A percentile compares a stretch with the other conserved stretches of the same genome.
Conservation (phyloP, 2,797 vertebrate species). For the Chiroxiphia lanceolata region DNA sequence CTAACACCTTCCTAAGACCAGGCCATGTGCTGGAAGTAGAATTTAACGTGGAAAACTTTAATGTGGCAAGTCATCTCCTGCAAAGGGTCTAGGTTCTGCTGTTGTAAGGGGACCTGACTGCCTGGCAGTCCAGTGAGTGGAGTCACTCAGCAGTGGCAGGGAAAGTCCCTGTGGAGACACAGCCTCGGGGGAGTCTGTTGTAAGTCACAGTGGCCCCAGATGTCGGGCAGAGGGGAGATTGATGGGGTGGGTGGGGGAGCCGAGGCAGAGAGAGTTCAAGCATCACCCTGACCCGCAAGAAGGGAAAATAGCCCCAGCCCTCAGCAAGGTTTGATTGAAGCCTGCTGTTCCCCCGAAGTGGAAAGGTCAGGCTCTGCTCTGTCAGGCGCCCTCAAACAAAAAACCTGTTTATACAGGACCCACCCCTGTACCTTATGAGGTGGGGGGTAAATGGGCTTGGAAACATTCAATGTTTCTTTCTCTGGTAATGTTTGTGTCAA, state of each 20-base stretch:
- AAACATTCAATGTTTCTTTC: not conserved
- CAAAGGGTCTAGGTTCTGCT: not conserved
- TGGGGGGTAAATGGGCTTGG: not conserved
- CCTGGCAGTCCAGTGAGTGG: not conserved
- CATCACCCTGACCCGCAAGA: not conserved
- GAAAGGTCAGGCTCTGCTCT: conserved; percentile 57
- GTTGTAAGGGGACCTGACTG: not conserved
- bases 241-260: conserved; percentile 47
- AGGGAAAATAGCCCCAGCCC: not conserved
- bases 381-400: conserved; percentile 23
- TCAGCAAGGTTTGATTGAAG: conserved; percentile 42
- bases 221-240: conserved; percentile 5
- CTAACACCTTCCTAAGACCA: not conserved
- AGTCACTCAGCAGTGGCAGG: not conserved
- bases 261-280: conserved; percentile 57
- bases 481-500: not conserved
- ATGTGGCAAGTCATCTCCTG: not conserved
- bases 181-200: not conserved
- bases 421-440: conserved; percentile 30
- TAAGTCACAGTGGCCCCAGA: not conserved
- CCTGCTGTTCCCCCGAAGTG: conserved; percentile 13
- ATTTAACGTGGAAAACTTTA: not conserved
- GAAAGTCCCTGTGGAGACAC: not conserved
- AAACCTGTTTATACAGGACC: conserved; percentile 50
- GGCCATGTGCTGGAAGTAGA: not conserved